phyloP scores from a whole-genome alignment of 2,888 invertebrate species.

The Cerastis leucographa region DNA sequence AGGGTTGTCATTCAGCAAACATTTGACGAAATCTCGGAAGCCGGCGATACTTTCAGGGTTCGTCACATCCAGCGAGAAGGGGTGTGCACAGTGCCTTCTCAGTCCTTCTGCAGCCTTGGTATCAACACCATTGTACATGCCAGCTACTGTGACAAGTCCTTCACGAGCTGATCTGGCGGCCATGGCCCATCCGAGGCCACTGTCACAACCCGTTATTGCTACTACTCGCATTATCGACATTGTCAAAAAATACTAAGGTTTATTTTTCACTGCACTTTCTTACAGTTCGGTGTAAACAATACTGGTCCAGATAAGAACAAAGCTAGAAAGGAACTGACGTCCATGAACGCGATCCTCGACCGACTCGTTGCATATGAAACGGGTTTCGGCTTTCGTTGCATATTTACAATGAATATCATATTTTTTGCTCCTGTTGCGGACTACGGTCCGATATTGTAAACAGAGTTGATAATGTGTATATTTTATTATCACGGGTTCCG shows the following conservation, averaged over 20 bases:
- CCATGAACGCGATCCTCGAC: slow-evolving; percentile 68
- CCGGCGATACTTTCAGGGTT: slow-evolving; percentile 89
- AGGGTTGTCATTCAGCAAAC: slow-evolving; percentile 86
- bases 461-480: slow-evolving; percentile 29
- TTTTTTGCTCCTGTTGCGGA: slow-evolving; percentile 71
- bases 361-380: slow-evolving; percentile 83
- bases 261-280: slow-evolving; percentile 7
- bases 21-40: slow-evolving; percentile 86
- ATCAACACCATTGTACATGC: slow-evolving; percentile 92
- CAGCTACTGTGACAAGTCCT: slow-evolving; percentile 94
- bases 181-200: slow-evolving; percentile 95
- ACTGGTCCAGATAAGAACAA: slow-evolving; percentile 68
- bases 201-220: slow-evolving; percentile 96
- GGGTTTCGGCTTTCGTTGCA: slow-evolving; percentile 87
- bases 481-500: slow-evolving; percentile 17
- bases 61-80: slow-evolving; percentile 93
- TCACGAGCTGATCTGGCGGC: slow-evolving; percentile 91
- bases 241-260: neutral
- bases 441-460: slow-evolving; percentile 53
- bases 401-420: slow-evolving; percentile 87
- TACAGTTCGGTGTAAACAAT: slow-evolving; percentile 24
- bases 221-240: slow-evolving; percentile 87
- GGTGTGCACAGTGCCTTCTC: slow-evolving; percentile 81
- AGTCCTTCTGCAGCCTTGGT: slow-evolving; percentile 88
- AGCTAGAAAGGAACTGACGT: slow-evolving; percentile 74